Evolutionary conservation across 1,140 invertebrate species (phyloP).

Genomic region (Drosophila busckii): DNA sequence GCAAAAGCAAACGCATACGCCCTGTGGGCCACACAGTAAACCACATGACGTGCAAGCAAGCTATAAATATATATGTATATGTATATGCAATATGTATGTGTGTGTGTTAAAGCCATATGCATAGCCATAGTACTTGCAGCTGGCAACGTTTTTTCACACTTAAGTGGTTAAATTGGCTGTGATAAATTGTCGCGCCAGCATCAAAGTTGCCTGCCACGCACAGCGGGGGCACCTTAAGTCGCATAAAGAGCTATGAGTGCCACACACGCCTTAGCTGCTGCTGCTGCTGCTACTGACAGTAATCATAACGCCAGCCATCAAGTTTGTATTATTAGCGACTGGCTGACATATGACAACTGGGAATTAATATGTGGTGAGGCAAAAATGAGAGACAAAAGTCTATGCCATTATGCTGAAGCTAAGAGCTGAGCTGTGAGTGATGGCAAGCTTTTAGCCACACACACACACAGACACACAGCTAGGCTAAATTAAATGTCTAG

Average conservation of each 20-base stretch:
- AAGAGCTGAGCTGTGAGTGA: slow-evolving; percentile 46
- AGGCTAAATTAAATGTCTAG: slow-evolving; percentile 69
- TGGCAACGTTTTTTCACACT: slow-evolving; percentile 67
- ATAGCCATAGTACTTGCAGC: slow-evolving; percentile 11
- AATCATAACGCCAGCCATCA: slow-evolving; percentile 71
- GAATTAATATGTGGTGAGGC: slow-evolving; percentile 52
- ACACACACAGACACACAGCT: no score
- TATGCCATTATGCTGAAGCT: slow-evolving; percentile 44
- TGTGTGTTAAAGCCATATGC: slow-evolving; percentile 26
- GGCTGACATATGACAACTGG: slow-evolving; percentile 71
- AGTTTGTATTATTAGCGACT: slow-evolving; percentile 60
- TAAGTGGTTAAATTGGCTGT: slow-evolving; percentile 76
- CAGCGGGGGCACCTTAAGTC: slow-evolving; percentile 64
- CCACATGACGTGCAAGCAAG: not conserved
- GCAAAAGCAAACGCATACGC: no score
- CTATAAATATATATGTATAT: not conserved
- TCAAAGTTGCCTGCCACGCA: slow-evolving; percentile 59
- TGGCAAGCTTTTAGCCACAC: slow-evolving; percentile 67
- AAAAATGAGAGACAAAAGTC: slow-evolving; percentile 35
- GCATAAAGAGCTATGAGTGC: slow-evolving; percentile 10
- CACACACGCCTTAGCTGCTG: not conserved
- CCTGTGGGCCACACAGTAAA: slow-evolving; percentile 15
- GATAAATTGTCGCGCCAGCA: slow-evolving; percentile 71
- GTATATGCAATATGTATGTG: not conserved
- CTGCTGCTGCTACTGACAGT: slow-evolving; percentile 54